A percentile compares a stretch with the other conserved stretches of the same genome.
phyloP scores from a whole-genome alignment of 2,888 invertebrate genomes.

The Tipula lateralis region DNA sequence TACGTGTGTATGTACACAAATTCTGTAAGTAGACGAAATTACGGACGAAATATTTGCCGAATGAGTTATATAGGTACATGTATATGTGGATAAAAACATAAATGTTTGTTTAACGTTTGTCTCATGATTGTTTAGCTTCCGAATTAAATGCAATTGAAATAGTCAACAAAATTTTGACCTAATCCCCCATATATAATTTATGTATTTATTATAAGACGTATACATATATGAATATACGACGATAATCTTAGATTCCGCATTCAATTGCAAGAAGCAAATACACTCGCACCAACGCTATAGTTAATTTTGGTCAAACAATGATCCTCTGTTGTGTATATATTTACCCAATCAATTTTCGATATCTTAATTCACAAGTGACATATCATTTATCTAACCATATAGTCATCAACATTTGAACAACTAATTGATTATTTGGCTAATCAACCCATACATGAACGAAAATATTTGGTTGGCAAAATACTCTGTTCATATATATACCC shows the following conservation, averaged over 20 bases:
- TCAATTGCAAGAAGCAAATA: background rate
- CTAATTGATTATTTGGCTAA: slow-evolving; percentile 24
- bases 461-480: background rate
- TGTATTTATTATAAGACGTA: background rate
- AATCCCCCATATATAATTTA: background rate
- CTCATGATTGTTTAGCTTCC: background rate
- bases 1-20: background rate
- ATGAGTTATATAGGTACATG: background rate
- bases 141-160: slow-evolving; percentile 2
- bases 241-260: background rate
- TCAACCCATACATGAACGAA: slow-evolving; percentile 12
- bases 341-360: background rate
- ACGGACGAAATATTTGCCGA: background rate
- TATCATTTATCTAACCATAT: slow-evolving; percentile 13
- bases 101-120: background rate
- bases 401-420: slow-evolving; percentile 24
- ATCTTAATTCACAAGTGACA: slow-evolving; percentile 24
- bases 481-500: background rate
- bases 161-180: background rate
- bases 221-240: background rate
- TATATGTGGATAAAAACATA: background rate
- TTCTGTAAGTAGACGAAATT: background rate
- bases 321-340: background rate
- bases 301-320: background rate
- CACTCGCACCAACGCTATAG: background rate